A percentile compares a stretch with the other conserved stretches of the same genome.
Conservation (phyloP, 2,888 invertebrate genomes). For the Monoplex corrugatus region DNA sequence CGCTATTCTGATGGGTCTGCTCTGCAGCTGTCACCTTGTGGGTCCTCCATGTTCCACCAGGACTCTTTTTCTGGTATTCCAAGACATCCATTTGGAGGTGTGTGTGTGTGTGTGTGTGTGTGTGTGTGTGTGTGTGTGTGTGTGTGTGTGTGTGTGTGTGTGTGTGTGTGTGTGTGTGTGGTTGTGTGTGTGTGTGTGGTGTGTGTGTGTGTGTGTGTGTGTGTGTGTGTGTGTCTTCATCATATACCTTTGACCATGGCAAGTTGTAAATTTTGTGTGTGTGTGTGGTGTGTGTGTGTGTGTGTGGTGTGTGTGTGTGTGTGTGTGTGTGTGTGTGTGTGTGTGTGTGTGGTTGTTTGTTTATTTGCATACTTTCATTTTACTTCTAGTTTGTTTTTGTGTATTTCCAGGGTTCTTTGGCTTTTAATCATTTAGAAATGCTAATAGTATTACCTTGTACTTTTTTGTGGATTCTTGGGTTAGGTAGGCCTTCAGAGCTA, state of each 20-base stretch:
- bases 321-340: slow-evolving; percentile 22
- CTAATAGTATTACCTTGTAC: no score
- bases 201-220: slow-evolving; percentile 9
- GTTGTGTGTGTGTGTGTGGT: neutral
- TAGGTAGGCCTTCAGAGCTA: no score
- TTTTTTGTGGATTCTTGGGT: no score
- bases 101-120: neutral
- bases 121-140: neutral
- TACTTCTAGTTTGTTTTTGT: no score
- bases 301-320: neutral
- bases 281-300: neutral
- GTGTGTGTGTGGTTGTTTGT: neutral
- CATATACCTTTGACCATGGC: no score
- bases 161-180: neutral
- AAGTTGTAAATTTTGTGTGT: no score
- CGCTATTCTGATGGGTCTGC: slow-evolving; percentile 74
- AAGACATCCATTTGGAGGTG: slow-evolving; percentile 62
- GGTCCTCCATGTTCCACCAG: slow-evolving; percentile 72
- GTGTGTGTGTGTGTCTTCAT: neutral
- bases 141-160: neutral
- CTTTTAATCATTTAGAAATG: no score
- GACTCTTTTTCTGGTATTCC: slow-evolving; percentile 59
- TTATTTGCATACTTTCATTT: neutral
- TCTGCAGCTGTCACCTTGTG: slow-evolving; percentile 77
- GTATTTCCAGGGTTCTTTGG: no score